Base-by-base conservation (phyloP, 2,797 vertebrate species). In the Peromyscus eremicus region DNA sequence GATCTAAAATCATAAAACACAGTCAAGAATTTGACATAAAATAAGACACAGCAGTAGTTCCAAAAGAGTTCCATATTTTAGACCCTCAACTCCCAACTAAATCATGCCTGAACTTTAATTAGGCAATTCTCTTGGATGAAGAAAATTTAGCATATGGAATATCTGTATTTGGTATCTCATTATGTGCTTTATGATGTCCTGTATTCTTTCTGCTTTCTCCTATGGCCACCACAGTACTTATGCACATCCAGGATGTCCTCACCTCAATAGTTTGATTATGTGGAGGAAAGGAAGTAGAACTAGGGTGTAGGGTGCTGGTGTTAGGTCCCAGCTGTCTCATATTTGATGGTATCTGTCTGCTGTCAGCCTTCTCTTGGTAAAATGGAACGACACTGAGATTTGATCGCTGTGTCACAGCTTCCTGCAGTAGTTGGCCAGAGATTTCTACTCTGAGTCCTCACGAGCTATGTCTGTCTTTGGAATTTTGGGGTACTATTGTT, bases 1-100 rank as follows among this genome's bases (percentile, higher is more conserved):
- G 87, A 83, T 66, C 3, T 40, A 70, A 96, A 93, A 94, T 94
- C 76, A 34, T 49, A 73, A 60, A 93, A n/a, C 82, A 92, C 70
- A 79, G 79, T 94, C 55, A 94, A 96, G 62, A 95, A 79, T 79
- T 76, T 93, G 81, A 94, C 76, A 88, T 90, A 96, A 95, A 98
- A 66, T 87, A 76, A 95, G 94, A 94, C 88, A 92, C 71, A 88
- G 66, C 57, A 90, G 77, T 86, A 88, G 82, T 77, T 80, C 49
- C 92, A 79, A 82, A 77, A 68, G 92, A 79, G 13, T 84, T 85
- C 14, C 27, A 4, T 93, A 68, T 76, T 95, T 95, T 87, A 93
- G 60, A 1, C 1, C 6, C 5, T 73, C n/a, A 7, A 37, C 52
- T 37, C 19, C 62, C 37, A 79, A 6, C 8, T 77, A 87, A 94